phyloP scores from a whole-genome alignment of 1,140 invertebrate genomes.

The Aphelinus certus region DNA sequence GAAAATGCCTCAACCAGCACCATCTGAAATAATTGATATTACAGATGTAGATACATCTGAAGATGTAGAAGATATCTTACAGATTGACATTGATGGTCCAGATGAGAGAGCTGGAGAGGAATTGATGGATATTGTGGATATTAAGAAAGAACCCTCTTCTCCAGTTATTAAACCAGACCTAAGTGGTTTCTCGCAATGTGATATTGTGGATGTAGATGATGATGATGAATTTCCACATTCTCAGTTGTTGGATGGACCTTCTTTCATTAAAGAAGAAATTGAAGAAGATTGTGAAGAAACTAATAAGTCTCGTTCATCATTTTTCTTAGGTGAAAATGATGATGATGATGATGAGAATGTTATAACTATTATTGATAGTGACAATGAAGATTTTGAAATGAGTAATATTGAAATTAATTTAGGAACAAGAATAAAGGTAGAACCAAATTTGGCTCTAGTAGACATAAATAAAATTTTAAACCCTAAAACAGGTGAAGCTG shows the following conservation, averaged over 20 bases:
- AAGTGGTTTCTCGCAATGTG: slow-evolving; percentile 42
- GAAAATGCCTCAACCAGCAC: neutral
- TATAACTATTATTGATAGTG: slow-evolving; percentile 48
- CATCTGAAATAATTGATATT: slow-evolving; percentile 15
- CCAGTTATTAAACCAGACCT: too few relatives aligned
- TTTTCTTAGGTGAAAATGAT: slow-evolving; percentile 7
- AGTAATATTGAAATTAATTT: slow-evolving; percentile 36
- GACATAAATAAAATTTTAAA: neutral
- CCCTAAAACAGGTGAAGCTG: neutral
- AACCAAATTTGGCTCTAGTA: slow-evolving; percentile 13
- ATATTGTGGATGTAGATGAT: slow-evolving; percentile 50
- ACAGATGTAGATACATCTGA: neutral
- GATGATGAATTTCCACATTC: slow-evolving; percentile 51
- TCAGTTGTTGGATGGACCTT: slow-evolving; percentile 47
- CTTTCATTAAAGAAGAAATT: slow-evolving; percentile 36
- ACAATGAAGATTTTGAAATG: slow-evolving; percentile 44
- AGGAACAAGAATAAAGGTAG: slow-evolving; percentile 20
- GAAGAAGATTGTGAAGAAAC: slow-evolving; percentile 21
- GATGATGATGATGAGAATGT: slow-evolving; percentile 42
- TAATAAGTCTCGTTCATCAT: slow-evolving; percentile 5
- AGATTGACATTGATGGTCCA: too few relatives aligned
- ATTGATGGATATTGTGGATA: neutral
- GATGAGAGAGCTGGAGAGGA: neutral
- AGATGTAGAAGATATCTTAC: too few relatives aligned
- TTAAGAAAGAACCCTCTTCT: neutral